These are phyloP conservation scores for Papilio polytes DNA, from an alignment of 1,140 invertebrate genomes.

Conservation along the genomic window DNA sequence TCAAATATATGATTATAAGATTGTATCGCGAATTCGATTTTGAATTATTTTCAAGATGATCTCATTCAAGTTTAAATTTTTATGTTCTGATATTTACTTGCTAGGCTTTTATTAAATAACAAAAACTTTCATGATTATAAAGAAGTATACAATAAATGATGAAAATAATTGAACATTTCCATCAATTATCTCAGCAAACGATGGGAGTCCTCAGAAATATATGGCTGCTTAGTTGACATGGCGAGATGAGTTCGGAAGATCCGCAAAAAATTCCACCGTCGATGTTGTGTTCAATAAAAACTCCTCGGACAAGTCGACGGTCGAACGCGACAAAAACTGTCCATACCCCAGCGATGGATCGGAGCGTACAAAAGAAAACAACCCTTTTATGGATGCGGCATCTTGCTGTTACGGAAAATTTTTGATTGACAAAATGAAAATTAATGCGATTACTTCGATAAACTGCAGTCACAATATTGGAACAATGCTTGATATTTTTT, in stretches of 20 bases:
- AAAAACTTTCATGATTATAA: slow-evolving; percentile 41
- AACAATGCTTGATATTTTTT: slow-evolving; percentile 5
- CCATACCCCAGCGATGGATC: slow-evolving; percentile 55
- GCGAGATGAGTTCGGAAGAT: slow-evolving; percentile 62
- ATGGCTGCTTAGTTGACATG: slow-evolving; percentile 63
- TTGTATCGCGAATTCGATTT: background rate
- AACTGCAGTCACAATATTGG: slow-evolving; percentile 41
- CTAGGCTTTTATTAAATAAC: too few relatives aligned
- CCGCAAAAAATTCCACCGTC: slow-evolving; percentile 66
- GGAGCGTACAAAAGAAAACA: slow-evolving; percentile 62
- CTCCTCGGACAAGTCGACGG: slow-evolving; percentile 63
- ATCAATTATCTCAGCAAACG: slow-evolving; percentile 72
- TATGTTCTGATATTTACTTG: background rate
- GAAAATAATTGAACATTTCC: slow-evolving; percentile 73
- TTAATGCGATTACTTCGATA: slow-evolving; percentile 41
- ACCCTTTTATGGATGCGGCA: slow-evolving; percentile 70
- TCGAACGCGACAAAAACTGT: slow-evolving; percentile 67
- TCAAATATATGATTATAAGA: background rate
- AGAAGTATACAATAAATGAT: slow-evolving; percentile 54
- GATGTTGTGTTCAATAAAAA: slow-evolving; percentile 66
- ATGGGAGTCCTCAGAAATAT: slow-evolving; percentile 65
- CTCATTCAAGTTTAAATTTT: background rate
- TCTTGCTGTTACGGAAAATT: slow-evolving; percentile 54
- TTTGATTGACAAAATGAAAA: slow-evolving; percentile 54
- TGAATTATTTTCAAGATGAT: background rate